Percentiles rank a stretch among this genome's conserved stretches.
Conservation (phyloP, 2,888 invertebrate species). For the Alviniconcha strummeri region DNA sequence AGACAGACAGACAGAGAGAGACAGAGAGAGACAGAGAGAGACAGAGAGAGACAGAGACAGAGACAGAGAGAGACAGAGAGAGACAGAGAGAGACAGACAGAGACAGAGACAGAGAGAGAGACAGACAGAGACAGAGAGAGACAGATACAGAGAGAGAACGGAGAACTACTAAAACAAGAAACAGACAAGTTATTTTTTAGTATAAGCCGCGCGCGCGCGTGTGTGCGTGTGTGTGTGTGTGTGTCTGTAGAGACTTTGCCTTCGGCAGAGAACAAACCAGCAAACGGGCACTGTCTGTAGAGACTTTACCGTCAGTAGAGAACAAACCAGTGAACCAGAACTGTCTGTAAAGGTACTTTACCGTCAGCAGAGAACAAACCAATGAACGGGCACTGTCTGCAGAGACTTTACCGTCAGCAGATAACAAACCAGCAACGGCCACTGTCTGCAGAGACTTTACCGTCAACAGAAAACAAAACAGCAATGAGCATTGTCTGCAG, state of each 20-base stretch:
- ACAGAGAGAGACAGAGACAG: background rate
- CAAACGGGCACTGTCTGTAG: too few relatives aligned
- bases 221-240: conserved; percentile 16
- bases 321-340: too few relatives aligned
- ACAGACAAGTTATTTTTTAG: background rate
- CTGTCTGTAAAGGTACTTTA: too few relatives aligned
- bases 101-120: background rate
- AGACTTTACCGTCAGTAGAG: too few relatives aligned
- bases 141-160: background rate
- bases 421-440: too few relatives aligned
- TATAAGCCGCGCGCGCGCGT: background rate
- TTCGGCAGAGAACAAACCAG: too few relatives aligned
- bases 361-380: too few relatives aligned
- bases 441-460: too few relatives aligned
- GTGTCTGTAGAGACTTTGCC: background rate
- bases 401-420: too few relatives aligned
- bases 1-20: background rate
- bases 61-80: conserved; percentile 5
- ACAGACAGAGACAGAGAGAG: background rate
- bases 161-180: background rate
- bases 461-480: too few relatives aligned
- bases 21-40: background rate
- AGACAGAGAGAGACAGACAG: conserved; percentile 10
- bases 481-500: too few relatives aligned
- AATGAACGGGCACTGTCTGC: too few relatives aligned